Conservation (phyloP, 2,797 vertebrate species). For the Mus caroli region DNA sequence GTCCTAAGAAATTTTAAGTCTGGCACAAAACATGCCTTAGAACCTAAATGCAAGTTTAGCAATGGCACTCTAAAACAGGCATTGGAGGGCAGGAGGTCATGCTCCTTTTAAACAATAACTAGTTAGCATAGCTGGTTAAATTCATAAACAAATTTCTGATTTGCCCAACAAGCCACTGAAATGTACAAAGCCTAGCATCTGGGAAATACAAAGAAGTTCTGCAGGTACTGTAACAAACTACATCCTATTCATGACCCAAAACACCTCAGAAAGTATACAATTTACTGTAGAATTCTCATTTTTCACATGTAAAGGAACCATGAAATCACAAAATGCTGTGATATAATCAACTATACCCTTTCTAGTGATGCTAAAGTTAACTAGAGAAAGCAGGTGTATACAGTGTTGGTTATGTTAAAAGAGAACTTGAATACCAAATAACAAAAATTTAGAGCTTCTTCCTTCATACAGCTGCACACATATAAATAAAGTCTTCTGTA, state of each 20-base stretch:
- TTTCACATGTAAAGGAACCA: conserved; percentile 76
- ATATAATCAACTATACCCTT: conserved; percentile 62
- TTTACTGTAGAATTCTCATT: conserved; percentile 54
- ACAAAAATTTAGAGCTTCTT: conserved; percentile 60
- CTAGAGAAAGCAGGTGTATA: conserved; percentile 66
- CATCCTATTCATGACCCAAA: conserved; percentile 75
- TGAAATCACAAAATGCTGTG: conserved; percentile 59
- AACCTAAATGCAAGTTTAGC: conserved; percentile 44
- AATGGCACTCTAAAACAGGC: not conserved
- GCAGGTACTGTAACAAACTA: conserved; percentile 73
- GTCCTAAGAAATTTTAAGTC: conserved; percentile 57
- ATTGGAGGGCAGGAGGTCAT: not conserved
- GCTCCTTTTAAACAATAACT: conserved; percentile 50
- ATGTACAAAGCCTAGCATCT: conserved; percentile 55
- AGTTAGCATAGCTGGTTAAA: conserved; percentile 70
- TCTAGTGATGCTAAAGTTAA: conserved; percentile 39
- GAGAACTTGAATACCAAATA: conserved; percentile 68
- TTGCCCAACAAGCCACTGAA: conserved; percentile 8
- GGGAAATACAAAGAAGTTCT: conserved; percentile 73
- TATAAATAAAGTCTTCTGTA: not conserved
- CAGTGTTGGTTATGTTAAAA: conserved; percentile 43
- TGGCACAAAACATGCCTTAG: conserved; percentile 48
- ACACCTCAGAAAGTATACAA: conserved; percentile 72
- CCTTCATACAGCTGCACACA: conserved; percentile 36
- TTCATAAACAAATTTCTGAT: conserved; percentile 64